Conservation (phyloP, 2,888 invertebrate species). For the Luperina testacea region DNA sequence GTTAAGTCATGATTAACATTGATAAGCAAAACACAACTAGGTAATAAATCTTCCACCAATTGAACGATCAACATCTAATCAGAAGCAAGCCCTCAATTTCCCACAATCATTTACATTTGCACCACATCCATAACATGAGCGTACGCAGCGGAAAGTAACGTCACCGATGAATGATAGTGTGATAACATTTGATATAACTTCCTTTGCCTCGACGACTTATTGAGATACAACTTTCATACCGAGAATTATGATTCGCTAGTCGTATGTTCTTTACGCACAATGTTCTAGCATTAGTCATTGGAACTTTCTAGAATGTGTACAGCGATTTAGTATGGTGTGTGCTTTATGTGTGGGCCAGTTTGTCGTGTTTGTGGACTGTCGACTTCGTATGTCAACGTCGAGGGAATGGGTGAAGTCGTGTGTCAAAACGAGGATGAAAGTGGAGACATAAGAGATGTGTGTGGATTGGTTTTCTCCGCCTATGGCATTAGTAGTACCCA, state of each 20-base stretch:
- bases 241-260: conserved; percentile 53
- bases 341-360: conserved; percentile 47
- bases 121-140: conserved; percentile 65
- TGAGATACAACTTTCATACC: conserved; percentile 64
- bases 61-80: conserved; percentile 44
- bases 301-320: conserved; percentile 58
- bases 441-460: conserved; percentile 12
- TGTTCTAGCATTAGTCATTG: conserved; percentile 53
- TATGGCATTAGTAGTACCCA: not conserved
- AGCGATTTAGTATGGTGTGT: conserved; percentile 52
- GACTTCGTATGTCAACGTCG: conserved; percentile 45
- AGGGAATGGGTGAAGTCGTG: conserved; percentile 21
- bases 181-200: conserved; percentile 68
- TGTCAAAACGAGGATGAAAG: conserved; percentile 46
- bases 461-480: conserved; percentile 32
- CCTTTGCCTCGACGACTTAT: conserved; percentile 55
- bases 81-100: conserved; percentile 50
- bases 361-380: conserved; percentile 28
- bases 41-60: conserved; percentile 46
- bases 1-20: not conserved
- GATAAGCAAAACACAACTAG: conserved; percentile 22
- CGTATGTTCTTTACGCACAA: conserved; percentile 57
- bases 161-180: conserved; percentile 63
- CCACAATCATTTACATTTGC: conserved; percentile 64
- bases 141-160: conserved; percentile 58